These are phyloP conservation scores for Drosophila arizonae DNA, from an alignment of 1,140 invertebrate species.

Conservation along the genomic window DNA sequence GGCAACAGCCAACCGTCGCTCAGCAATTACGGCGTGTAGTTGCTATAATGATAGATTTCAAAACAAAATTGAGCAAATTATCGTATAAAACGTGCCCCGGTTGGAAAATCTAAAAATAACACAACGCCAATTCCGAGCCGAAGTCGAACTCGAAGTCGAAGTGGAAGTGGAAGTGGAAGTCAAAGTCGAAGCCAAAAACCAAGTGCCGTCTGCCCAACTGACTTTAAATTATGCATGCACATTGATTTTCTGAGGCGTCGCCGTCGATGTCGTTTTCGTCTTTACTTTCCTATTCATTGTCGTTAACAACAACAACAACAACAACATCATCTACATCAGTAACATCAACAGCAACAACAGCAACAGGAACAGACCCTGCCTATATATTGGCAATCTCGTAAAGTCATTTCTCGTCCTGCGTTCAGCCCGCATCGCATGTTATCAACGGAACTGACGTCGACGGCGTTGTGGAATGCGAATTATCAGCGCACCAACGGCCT, in stretches of 20 bases:
- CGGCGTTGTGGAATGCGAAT: conserved; percentile 77
- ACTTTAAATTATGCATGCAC: conserved; percentile 77
- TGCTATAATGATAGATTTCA: conserved; percentile 77
- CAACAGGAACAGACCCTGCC: conserved; percentile 23
- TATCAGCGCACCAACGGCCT: conserved; percentile 74
- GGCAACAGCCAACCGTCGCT: conserved; percentile 38
- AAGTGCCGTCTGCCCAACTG: conserved; percentile 60
- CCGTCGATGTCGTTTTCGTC: conserved; percentile 30
- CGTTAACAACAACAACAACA: conserved; percentile 15
- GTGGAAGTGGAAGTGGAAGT: conserved; percentile 22
- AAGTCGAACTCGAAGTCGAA: conserved; percentile 14
- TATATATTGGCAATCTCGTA: conserved; percentile 53
- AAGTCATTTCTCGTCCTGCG: conserved; percentile 41
- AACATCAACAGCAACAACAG: conserved; percentile 2
- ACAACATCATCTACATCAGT: conserved; percentile 20
- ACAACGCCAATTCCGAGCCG: conserved; percentile 15
- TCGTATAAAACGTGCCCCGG: conserved; percentile 64
- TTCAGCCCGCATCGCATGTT: conserved; percentile 57
- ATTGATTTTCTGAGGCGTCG: conserved; percentile 70
- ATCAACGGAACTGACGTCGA: conserved; percentile 70
- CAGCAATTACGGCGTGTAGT: conserved; percentile 68
- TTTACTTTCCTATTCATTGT: conserved; percentile 21
- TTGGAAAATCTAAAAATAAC: conserved; percentile 65
- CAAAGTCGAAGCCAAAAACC: conserved; percentile 24
- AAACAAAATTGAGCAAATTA: conserved; percentile 77